Percentiles rank a stretch among this genome's conserved stretches.
phyloP scores from a whole-genome alignment of 1,140 invertebrate genomes.

The Ceratosolen fusciceps region DNA sequence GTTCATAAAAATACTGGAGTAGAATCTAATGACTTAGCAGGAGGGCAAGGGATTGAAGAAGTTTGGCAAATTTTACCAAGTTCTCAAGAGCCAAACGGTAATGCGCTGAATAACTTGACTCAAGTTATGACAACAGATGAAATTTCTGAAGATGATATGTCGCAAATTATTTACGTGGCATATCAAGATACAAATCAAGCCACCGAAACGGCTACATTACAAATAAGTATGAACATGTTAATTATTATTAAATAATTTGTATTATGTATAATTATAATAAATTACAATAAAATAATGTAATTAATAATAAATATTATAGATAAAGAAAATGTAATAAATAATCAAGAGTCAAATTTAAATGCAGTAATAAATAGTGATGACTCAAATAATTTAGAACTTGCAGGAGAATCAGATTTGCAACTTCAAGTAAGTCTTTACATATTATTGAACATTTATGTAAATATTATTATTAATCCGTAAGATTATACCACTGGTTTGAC shows the following conservation, averaged over 20 bases:
- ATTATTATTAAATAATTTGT: conserved; percentile 22
- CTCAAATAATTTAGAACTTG: conserved; percentile 56
- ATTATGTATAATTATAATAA: neutral
- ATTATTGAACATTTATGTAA: neutral
- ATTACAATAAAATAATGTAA: neutral
- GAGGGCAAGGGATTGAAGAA: conserved; percentile 46
- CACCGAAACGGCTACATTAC: conserved; percentile 64
- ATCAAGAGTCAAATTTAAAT: conserved; percentile 52
- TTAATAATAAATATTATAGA: too few relatives aligned
- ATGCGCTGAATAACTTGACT: conserved; percentile 53
- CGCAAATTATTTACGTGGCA: conserved; percentile 71
- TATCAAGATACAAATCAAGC: conserved; percentile 70
- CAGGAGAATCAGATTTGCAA: conserved; percentile 62
- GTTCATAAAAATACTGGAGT: conserved; percentile 34
- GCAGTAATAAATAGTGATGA: conserved; percentile 52
- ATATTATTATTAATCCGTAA: neutral
- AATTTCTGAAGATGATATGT: conserved; percentile 58
- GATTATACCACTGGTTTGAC: too few relatives aligned
- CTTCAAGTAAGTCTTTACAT: conserved; percentile 59
- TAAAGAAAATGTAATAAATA: conserved; percentile 52
- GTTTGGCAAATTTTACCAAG: conserved; percentile 65
- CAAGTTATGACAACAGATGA: conserved; percentile 59
- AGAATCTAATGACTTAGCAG: conserved; percentile 52
- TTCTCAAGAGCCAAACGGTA: conserved; percentile 55
- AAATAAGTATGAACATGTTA: conserved; percentile 60